Base-by-base conservation (phyloP, 2,113 vertebrate genomes). In the Columba janthina region DNA sequence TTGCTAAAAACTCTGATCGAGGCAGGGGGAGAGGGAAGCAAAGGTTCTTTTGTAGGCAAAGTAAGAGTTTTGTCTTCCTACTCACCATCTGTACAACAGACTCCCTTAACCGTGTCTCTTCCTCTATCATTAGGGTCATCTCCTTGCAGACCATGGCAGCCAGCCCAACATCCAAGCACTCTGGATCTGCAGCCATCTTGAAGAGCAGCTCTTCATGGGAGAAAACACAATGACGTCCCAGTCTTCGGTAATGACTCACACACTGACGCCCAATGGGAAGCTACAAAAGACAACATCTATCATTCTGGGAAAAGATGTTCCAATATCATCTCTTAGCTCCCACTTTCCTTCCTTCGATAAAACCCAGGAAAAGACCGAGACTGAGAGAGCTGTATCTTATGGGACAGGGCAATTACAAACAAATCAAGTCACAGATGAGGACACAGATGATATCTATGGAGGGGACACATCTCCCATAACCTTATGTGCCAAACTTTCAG, bases 191-290 rank as follows among this genome's bases (percentile, higher is more conserved):
- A 2, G 99, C 99, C 99, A 99, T 99, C 97, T 99, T 99, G 97
- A 99, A 99, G 93, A 99, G 98, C 29, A 99, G 98, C 91, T 99
- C 99, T 75, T 99, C 99, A 1, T 99, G 99, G 54, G 99, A 99
- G 97, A 99, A 99, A 12, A 99, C 99, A 42, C 99, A 99, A 93
- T 99, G 99, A 34, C 99, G 98, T 16, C 98, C 99, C 16, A 99
- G 97, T 11, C 99, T 98, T 3, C 99, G 98, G 93, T 99, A 99
- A 95, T 99, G 99, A 42, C 98, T 98, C 46, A 99, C 99, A 91
- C 99, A 99, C 96, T 99, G 99, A 54, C 99, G 99, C 10, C 99
- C 99, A 90, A 99, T 97, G 5, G 99, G 99, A 70, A 99, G 98
- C 97, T 84, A 80, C 60, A 89, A 57, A 64, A 58, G 46, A 38